A percentile compares a stretch with the other conserved stretches of the same genome.
Evolutionary conservation across 2,797 vertebrate genomes (phyloP).

Genomic region (Falco rusticolus): DNA sequence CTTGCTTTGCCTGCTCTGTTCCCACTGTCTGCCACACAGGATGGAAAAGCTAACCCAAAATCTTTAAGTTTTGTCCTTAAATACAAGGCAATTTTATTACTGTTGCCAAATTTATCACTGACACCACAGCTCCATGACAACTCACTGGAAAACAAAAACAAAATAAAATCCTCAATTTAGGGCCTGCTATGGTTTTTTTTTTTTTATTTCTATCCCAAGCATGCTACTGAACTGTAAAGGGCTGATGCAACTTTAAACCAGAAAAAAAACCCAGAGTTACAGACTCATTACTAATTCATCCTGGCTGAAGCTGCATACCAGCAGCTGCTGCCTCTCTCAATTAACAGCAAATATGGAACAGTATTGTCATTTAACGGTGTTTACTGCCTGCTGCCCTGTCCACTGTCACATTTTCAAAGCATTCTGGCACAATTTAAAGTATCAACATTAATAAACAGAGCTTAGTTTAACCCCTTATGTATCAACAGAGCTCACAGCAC

Average conservation of each 20-base stretch:
- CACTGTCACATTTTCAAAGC: not conserved
- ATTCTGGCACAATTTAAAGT: constrained; percentile 19
- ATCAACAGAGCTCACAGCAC: not conserved
- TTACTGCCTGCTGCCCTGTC: constrained; percentile 43
- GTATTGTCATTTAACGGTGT: constrained; percentile 15
- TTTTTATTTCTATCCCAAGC: not conserved
- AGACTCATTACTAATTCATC: constrained; percentile 42
- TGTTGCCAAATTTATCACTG: not conserved
- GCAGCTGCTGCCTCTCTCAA: constrained; percentile 59
- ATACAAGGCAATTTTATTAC: not conserved
- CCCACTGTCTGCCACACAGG: not conserved
- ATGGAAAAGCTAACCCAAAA: not conserved
- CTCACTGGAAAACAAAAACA: not conserved
- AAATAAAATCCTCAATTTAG: not conserved
- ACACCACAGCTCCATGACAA: not conserved
- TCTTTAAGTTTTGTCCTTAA: not conserved
- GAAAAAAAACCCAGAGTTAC: not conserved
- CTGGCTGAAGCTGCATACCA: constrained; percentile 40
- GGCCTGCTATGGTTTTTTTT: not conserved
- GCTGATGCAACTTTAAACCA: constrained; percentile 36
- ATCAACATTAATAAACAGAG: not conserved
- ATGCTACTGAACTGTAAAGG: not conserved
- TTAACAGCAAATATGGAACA: constrained; percentile 59
- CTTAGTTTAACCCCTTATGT: not conserved
- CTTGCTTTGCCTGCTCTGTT: not conserved